phyloP scores from a whole-genome alignment of 2,797 vertebrate species.

The Serranus cabrilla region DNA sequence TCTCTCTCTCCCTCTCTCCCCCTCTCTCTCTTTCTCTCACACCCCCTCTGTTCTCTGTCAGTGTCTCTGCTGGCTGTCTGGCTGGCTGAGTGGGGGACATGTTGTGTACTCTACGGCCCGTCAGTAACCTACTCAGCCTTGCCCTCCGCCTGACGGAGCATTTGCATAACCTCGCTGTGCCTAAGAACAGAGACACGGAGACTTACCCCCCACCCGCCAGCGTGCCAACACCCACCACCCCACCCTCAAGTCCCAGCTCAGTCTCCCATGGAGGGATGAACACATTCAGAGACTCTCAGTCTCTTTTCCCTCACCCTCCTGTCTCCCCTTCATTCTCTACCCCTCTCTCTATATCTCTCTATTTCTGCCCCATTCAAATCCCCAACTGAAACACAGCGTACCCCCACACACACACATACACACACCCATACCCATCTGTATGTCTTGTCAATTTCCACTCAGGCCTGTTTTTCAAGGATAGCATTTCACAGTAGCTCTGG shows the following conservation, averaged over 20 bases:
- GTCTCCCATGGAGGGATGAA: slow-evolving; percentile 76
- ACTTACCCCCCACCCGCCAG: slow-evolving; percentile 54
- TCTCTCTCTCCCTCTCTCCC: slow-evolving; percentile 31
- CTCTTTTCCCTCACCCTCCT: slow-evolving; percentile 38
- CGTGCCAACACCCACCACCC: slow-evolving; percentile 56
- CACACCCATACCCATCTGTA: slow-evolving; percentile 52
- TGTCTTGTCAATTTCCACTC: slow-evolving; percentile 72
- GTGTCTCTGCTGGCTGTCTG: slow-evolving; percentile 84
- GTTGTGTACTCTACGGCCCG: slow-evolving; percentile 89
- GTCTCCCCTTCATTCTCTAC: slow-evolving; percentile 31
- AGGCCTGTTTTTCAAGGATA: slow-evolving; percentile 71
- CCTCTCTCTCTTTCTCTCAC: slow-evolving; percentile 35
- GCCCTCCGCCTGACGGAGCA: slow-evolving; percentile 87
- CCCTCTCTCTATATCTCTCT: slow-evolving; percentile 37
- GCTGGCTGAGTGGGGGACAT: slow-evolving; percentile 86
- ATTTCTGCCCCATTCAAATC: slow-evolving; percentile 37
- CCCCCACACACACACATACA: slow-evolving; percentile 7
- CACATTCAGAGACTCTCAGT: slow-evolving; percentile 58
- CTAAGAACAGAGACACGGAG: slow-evolving; percentile 83
- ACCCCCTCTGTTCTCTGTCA: slow-evolving; percentile 79
- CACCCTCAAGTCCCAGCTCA: slow-evolving; percentile 75
- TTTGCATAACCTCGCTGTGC: slow-evolving; percentile 89
- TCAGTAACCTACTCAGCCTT: slow-evolving; percentile 91
- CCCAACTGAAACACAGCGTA: slow-evolving; percentile 13
- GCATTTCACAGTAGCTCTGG: slow-evolving; percentile 69